Base-by-base conservation (phyloP, 2,113 vertebrate species). In the Panthera tigris region DNA sequence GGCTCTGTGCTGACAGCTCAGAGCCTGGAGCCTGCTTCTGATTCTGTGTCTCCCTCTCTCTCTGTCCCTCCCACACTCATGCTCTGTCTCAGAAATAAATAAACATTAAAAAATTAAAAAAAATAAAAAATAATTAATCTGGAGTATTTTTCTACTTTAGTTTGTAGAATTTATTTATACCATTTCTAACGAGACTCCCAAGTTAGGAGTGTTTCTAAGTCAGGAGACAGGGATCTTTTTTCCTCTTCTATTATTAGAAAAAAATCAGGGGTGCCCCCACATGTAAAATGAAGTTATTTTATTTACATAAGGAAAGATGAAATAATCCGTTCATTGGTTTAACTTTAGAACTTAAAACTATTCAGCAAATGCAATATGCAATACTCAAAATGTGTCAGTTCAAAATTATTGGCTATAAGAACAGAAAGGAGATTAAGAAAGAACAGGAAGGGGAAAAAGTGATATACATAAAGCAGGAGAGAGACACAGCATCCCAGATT, bases 311-410 rank as follows among this genome's bases (percentile, higher is more conserved):
- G 66, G 83, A 86, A 82, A 66, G 45, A 61, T 89, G 50, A 92
- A 79, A 80, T 83, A 21, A 81, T 80, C 74, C 55, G 21, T 83
- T 86, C 23, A 74, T 74, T 21, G 66, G 25, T 90, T 95, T 90
- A 96, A 92, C 73, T 93, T 78, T 66, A 61, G 68, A 65, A 93
- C 25, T 83, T 94, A 55, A 61, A 93, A 80, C n/a, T 82, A 11
- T 39, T 81, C 66, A 84, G 29, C 80, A 68, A 78, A 57, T 94
- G 73, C 3, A 81, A 27, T 23, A 55, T 73, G 7, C 65, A n/a
- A 52, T 87, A 92, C 50, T 48, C 78, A 95, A 84, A 82, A 71
- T 68, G 14, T 15, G 16, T 66, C 78, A 27, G 36, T 83, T 91
- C 12, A 61, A 88, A 94, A 90, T 87, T 50, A 69, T 21, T 66